Percentiles rank a stretch among this genome's conserved stretches.
These are phyloP conservation scores for Hoplias malabaricus DNA, from an alignment of 2,113 vertebrate species.

Conservation along the genomic window DNA sequence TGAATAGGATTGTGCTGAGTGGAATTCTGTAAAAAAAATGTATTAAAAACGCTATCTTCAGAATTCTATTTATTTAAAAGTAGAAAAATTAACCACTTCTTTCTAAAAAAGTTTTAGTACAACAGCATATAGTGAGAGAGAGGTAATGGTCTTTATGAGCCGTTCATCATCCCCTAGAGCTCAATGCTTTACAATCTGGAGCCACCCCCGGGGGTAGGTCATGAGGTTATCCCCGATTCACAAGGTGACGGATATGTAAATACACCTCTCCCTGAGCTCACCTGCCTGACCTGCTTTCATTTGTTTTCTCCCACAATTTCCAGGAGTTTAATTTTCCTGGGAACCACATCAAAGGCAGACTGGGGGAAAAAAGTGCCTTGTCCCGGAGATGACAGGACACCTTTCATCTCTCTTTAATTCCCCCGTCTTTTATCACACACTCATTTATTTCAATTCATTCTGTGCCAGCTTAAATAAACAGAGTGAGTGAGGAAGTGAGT, in stretches of 20 bases:
- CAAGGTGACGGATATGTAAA: not conserved
- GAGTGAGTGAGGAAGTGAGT: no score
- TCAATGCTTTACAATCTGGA: not conserved
- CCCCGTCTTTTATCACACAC: conserved; percentile 39
- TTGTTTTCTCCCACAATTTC: conserved; percentile 33
- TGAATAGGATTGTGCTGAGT: no score
- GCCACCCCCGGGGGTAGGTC: conserved; percentile 8
- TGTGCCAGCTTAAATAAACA: conserved; percentile 45
- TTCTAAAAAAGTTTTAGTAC: no score
- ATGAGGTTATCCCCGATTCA: conserved; percentile 25
- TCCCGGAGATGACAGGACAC: conserved; percentile 40
- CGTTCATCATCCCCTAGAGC: not conserved
- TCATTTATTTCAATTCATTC: conserved; percentile 41
- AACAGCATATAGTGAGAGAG: no score
- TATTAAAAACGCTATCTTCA: no score
- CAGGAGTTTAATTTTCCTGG: conserved; percentile 34
- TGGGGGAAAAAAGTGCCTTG: conserved; percentile 23
- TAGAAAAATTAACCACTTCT: no score
- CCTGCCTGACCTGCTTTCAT: not conserved
- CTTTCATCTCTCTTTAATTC: conserved; percentile 50
- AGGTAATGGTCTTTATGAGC: not conserved
- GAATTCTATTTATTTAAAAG: no score
- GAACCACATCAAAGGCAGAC: conserved; percentile 46
- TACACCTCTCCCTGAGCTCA: not conserved
- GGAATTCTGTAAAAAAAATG: no score